phyloP scores from a whole-genome alignment of 2,888 invertebrate species.

The Lucinisca nassula region DNA sequence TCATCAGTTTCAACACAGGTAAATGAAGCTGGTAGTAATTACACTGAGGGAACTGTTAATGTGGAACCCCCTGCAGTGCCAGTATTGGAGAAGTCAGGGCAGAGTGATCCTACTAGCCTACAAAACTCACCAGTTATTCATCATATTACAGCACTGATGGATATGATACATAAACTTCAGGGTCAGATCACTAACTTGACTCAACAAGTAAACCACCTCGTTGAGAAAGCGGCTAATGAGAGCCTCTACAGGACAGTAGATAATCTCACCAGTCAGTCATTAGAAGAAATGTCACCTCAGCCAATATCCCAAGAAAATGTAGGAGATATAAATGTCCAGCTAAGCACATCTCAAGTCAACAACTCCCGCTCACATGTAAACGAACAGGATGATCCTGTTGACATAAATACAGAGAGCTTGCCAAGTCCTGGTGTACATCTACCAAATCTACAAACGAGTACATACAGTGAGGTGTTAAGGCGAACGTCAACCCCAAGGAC shows the following conservation, averaged over 20 bases:
- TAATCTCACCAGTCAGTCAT: neutral
- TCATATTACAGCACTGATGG: neutral
- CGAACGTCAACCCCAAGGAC: neutral
- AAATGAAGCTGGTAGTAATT: neutral
- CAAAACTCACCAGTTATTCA: neutral
- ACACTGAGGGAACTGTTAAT: neutral
- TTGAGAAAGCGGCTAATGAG: neutral
- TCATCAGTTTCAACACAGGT: neutral
- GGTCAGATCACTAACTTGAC: neutral
- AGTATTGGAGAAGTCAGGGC: neutral
- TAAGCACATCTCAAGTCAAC: too few relatives aligned
- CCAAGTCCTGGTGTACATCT: neutral
- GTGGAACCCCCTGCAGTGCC: neutral
- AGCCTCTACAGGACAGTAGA: neutral
- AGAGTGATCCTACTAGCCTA: neutral
- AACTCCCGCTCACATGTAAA: neutral
- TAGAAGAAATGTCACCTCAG: neutral
- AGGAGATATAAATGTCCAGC: too few relatives aligned
- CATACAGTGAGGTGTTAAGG: neutral
- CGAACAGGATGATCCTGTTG: neutral
- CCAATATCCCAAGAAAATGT: neutral
- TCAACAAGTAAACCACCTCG: neutral
- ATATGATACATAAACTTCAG: neutral
- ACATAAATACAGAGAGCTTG: neutral
- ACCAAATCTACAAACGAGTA: neutral